phyloP scores from a whole-genome alignment of 2,113 vertebrate species.

The Varanus salvator region DNA sequence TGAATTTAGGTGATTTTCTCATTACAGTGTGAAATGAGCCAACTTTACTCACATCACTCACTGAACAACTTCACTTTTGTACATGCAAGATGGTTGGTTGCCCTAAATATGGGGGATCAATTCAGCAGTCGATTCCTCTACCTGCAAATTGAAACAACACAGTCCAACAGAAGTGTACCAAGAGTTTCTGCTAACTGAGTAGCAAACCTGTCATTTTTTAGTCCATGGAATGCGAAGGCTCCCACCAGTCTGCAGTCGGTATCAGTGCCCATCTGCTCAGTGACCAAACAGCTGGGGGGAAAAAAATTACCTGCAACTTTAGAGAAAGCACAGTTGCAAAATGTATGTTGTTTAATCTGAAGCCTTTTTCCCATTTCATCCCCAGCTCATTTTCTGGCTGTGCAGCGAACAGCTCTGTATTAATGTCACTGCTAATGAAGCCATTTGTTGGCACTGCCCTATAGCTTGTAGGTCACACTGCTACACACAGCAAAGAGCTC shows the following conservation, averaged over 20 bases:
- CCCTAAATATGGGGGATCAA: not conserved
- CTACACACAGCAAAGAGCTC: not conserved
- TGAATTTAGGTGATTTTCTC: too few relatives aligned
- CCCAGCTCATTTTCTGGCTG: not conserved
- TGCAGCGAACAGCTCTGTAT: not conserved
- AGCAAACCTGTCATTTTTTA: not conserved
- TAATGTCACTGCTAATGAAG: conserved; percentile 14
- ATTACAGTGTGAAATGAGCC: too few relatives aligned
- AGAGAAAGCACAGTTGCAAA: not conserved
- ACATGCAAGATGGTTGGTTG: not conserved
- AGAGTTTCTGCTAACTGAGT: not conserved
- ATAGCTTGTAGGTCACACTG: not conserved
- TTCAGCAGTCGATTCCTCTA: not conserved
- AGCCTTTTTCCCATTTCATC: not conserved
- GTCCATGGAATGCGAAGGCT: not conserved
- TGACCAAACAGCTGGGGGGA: not conserved
- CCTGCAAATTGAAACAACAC: not conserved
- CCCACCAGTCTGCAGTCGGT: not conserved
- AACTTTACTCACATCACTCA: too few relatives aligned
- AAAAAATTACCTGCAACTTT: not conserved
- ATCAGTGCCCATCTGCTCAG: not conserved
- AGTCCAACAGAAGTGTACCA: not conserved
- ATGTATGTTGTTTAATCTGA: not conserved
- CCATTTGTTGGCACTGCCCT: conserved; percentile 22
- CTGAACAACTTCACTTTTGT: too few relatives aligned